Evolutionary conservation across 2,888 invertebrate genomes (phyloP).

Genomic region (Drosophila mettleri): DNA sequence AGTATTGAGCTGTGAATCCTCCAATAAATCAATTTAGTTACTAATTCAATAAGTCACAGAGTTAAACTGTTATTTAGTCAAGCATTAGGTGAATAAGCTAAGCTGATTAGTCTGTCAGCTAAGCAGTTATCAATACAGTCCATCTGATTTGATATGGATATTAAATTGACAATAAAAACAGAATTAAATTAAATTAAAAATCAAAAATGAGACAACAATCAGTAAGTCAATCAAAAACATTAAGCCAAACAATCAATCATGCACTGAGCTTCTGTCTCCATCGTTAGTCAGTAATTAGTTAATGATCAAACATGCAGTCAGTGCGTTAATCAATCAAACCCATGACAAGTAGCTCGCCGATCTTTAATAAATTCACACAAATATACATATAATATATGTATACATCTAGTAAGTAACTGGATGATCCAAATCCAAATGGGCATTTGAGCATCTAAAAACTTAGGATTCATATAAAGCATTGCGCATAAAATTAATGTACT

Average conservation of each 20-base stretch:
- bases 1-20: no score
- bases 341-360: background rate
- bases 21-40: no score
- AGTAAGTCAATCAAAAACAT: background rate
- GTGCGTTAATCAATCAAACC: background rate
- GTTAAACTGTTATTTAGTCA: no score
- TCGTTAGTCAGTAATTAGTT: background rate
- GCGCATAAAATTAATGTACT: slow-evolving; percentile 84
- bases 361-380: slow-evolving; percentile 2
- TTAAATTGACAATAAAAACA: background rate
- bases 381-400: background rate
- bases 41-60: no score
- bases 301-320: background rate
- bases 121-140: background rate
- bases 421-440: slow-evolving; percentile 4
- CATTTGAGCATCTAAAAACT: slow-evolving; percentile 34
- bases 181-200: background rate
- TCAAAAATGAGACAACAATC: no score
- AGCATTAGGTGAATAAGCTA: no score
- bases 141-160: background rate
- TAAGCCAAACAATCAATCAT: background rate
- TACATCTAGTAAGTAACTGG: background rate
- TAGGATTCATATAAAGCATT: slow-evolving; percentile 68
- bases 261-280: no score
- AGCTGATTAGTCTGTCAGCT: no score